Evolutionary conservation across 1,140 invertebrate species (phyloP).

Genomic region (Zaprionus lachaisei): DNA sequence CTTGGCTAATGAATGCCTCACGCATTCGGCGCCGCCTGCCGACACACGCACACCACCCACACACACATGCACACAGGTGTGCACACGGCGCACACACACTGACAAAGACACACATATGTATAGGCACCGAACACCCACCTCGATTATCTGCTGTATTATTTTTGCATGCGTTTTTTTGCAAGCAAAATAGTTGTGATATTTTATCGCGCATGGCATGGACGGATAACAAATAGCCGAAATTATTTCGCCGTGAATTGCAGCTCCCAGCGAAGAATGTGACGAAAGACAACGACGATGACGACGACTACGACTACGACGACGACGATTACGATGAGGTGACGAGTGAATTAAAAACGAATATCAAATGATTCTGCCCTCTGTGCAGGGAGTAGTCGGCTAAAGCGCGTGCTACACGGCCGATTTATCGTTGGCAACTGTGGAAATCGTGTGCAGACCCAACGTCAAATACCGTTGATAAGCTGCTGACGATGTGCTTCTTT

Average conservation of each 20-base stretch:
- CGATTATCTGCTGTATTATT: slow-evolving; percentile 83
- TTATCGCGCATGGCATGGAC: slow-evolving; percentile 85
- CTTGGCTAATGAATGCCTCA: slow-evolving; percentile 28
- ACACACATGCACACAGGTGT: not conserved
- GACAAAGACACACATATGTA: not conserved
- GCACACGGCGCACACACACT: not conserved
- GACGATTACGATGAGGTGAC: not conserved
- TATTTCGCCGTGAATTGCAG: slow-evolving; percentile 82
- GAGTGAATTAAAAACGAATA: slow-evolving; percentile 12
- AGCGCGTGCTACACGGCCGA: slow-evolving; percentile 46
- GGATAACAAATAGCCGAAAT: slow-evolving; percentile 81
- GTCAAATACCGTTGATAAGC: slow-evolving; percentile 53
- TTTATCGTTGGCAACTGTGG: slow-evolving; percentile 62
- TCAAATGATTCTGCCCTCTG: slow-evolving; percentile 7
- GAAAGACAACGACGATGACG: slow-evolving; percentile 22
- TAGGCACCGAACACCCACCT: slow-evolving; percentile 56
- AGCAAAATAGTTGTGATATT: slow-evolving; percentile 84
- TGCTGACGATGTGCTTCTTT: slow-evolving; percentile 5
- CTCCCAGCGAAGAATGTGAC: slow-evolving; percentile 62
- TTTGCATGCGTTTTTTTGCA: slow-evolving; percentile 84
- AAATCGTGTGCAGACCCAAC: slow-evolving; percentile 21
- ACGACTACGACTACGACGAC: slow-evolving; percentile 25
- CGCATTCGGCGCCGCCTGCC: slow-evolving; percentile 19
- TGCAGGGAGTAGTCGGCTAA: slow-evolving; percentile 3
- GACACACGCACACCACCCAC: not conserved